Base-by-base conservation (phyloP, 2,888 invertebrate species). In the Ormyrus thymus region DNA sequence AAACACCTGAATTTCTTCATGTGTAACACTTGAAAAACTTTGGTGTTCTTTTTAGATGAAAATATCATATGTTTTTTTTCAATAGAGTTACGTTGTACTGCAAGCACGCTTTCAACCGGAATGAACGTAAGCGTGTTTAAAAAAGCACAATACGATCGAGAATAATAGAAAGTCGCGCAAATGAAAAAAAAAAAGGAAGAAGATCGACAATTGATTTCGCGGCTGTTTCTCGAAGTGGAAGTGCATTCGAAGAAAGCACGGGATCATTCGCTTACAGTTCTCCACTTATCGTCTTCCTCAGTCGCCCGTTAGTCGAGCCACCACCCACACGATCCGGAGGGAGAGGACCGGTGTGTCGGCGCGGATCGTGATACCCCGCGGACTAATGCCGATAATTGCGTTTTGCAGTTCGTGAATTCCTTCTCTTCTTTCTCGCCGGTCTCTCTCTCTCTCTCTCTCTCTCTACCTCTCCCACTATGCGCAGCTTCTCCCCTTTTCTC, bases 321-420 rank as follows among this genome's bases (percentile, higher is more conserved):
- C 65, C 75, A 71, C 61, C 51, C 61, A 71, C 58, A 64, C 51
- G 50, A 6, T 11, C 29, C n/a, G 11, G 50, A 58, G 13, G 29
- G 61, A 48, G 43, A 13, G 53, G 43, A 55, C 50, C 51, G 10
- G 48, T 15, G 48, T 55, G 64, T 13, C 64, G 85, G 82, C 83
- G 82, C 83, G 83, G 85, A 87, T 89, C 89, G 89, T 89, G 89
- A 89, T 89, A 89, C 87, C 89, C 89, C 86, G 87, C 87, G 88
- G 89, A 88, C 88, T 88, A 88, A 88, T 88, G 87, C 87, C 88
- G 89, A 88, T 89, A 89, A 89, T 89, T 89, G 88, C 88, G 85
- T 89, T 89, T 88, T 88, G 88, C 87, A 87, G 88, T 88, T 89
- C 87, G 89, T 87, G 88, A 88, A 88, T 88, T 88, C 86, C 86